Evolutionary conservation across 1,140 invertebrate species (phyloP), one percentile per base, ranked within the genome.

Genomic region (Linepithema humile): DNA sequence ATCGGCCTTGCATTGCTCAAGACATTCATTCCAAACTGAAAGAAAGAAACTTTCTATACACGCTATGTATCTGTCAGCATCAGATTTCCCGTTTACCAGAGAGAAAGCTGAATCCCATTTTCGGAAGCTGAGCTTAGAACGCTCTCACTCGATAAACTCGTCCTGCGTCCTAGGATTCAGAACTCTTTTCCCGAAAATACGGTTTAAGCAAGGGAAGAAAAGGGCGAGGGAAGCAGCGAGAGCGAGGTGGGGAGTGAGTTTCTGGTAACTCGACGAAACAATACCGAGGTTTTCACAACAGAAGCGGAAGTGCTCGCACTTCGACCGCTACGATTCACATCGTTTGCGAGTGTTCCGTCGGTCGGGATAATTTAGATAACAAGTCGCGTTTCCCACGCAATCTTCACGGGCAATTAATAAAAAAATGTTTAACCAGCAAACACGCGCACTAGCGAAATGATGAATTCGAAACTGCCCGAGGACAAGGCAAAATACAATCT

Each of bases 361-460:
- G 65, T 15, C 7, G 1, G 53, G 45, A 82, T 87, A 77, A 55
- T 84, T 87, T 88, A 85, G 73, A 84, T 84, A 87, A 73, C 69
- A 59, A 50, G 55, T 50, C 12, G 48, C 53, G 35, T 72, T 88
- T 88, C 53, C 65, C 59, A 73, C 50, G 43, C 85, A 48, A 50
- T 50, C 32, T 23, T 75, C 70, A 35, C 26, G 59, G 72, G 64
- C 85, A 88, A 88, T 88, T 88, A 88, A 88, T 88, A 86, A 75
- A 88, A 87, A 85, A 88, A 88, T 75, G 48, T 55, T 70, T 40
- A 29, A 23, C 20, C 3, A 3, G 23, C n/a, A 23, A 53, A 32
- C 59, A 67, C 50, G 40, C 6, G 15, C 15, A 32, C 69, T 32
- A 26, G 45, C 29, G 29, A 29, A 50, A 75, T 75, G 72, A 83